phyloP scores from a whole-genome alignment of 2,797 vertebrate species.

The Sebastes iracundus region DNA sequence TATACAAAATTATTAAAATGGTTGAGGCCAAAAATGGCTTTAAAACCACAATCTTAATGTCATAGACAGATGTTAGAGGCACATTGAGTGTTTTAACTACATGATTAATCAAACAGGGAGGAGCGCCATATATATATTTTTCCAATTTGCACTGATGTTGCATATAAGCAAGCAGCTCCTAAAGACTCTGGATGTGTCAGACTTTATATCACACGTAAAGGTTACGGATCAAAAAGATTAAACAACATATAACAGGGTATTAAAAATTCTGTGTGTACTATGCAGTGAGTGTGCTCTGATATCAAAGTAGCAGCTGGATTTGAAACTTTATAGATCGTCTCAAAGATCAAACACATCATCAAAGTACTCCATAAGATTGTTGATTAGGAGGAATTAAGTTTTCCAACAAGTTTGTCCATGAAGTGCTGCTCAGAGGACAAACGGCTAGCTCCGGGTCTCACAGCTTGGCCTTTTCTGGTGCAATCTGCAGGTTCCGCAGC shows the following conservation, averaged over 20 bases:
- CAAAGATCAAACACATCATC: background rate
- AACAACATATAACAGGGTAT: background rate
- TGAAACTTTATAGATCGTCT: background rate
- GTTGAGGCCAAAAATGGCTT: background rate
- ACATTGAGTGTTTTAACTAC: conserved; percentile 24
- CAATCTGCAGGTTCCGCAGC: conserved; percentile 91
- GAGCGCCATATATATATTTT: background rate
- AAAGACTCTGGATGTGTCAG: background rate
- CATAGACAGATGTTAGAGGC: conserved; percentile 26
- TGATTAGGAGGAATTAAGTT: background rate
- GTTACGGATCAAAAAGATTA: background rate
- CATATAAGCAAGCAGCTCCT: background rate
- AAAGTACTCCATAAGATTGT: background rate
- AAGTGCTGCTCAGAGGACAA: background rate
- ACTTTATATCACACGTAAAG: background rate
- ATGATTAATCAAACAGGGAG: background rate
- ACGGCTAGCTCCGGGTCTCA: conserved; percentile 66
- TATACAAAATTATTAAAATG: conserved; percentile 34
- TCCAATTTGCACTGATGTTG: background rate
- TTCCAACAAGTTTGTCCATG: background rate
- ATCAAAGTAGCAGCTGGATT: background rate
- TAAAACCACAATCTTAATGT: background rate
- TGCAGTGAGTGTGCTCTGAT: background rate
- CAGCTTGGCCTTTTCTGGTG: conserved; percentile 90
- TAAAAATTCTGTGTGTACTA: background rate